Conservation (phyloP, 92 coral and sea anemone genomes). For the Galaxea fascicularis region DNA sequence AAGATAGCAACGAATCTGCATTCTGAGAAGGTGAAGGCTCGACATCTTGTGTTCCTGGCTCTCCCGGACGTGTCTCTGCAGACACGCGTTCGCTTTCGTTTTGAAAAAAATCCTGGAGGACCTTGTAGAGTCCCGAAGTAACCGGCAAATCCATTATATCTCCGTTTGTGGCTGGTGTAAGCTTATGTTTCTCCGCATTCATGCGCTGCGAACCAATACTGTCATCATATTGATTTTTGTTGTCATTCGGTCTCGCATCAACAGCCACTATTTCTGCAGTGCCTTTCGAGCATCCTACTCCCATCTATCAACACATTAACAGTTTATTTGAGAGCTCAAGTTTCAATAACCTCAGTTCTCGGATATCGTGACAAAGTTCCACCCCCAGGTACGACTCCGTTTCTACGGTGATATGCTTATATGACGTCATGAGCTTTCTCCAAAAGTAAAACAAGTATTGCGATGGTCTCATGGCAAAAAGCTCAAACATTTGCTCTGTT, state of each 20-base stretch:
- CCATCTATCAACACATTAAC: not conserved
- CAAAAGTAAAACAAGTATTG: too few species aligned
- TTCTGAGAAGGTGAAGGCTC: not conserved
- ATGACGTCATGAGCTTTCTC: too few species aligned
- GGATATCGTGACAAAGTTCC: too few species aligned
- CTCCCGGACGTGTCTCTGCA: not conserved
- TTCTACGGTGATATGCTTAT: too few species aligned
- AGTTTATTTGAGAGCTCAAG: not conserved
- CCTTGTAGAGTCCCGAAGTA: not conserved
- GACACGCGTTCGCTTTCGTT: not conserved
- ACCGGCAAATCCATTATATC: not conserved
- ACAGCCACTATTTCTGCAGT: not conserved
- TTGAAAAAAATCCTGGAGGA: not conserved
- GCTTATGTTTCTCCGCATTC: not conserved
- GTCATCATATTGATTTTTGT: not conserved
- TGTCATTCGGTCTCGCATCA: not conserved
- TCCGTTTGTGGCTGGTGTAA: not conserved
- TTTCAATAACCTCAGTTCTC: not conserved
- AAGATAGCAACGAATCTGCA: not conserved
- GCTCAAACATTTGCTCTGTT: too few species aligned
- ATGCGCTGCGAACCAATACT: not conserved
- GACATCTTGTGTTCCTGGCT: not conserved
- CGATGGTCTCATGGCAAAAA: too few species aligned
- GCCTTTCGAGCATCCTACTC: not conserved
- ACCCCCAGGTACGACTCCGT: too few species aligned